A percentile compares a stretch with the other conserved stretches of the same genome.
Conservation (phyloP, 2,888 invertebrate species). For the Venustoraphidia nigricollis region DNA sequence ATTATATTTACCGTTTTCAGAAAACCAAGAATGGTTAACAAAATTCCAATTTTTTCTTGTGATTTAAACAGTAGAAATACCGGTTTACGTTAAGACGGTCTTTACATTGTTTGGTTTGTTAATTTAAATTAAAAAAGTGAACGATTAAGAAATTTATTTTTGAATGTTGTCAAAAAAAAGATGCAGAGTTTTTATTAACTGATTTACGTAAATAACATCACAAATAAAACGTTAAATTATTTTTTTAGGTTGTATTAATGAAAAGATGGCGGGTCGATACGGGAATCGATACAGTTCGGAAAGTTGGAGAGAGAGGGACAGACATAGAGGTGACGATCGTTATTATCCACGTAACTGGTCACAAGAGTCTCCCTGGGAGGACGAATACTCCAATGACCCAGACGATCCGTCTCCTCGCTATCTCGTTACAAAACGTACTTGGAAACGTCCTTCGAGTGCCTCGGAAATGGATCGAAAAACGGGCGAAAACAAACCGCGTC, state of each 20-base stretch:
- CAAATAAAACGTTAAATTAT: background rate
- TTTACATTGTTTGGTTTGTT: too few species aligned
- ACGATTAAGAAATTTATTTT: too few species aligned
- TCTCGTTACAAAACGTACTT: slow-evolving; percentile 22
- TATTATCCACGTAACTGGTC: slow-evolving; percentile 24
- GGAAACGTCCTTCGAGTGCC: slow-evolving; percentile 41
- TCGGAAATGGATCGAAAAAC: slow-evolving; percentile 36
- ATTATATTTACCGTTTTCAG: too few species aligned
- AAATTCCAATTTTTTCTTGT: too few species aligned
- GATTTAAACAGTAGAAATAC: too few species aligned
- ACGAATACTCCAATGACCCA: slow-evolving; percentile 31
- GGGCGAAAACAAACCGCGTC: slow-evolving; percentile 24
- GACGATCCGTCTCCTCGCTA: slow-evolving; percentile 21
- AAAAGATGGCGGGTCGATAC: slow-evolving; percentile 19
- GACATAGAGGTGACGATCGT: slow-evolving; percentile 29
- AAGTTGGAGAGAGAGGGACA: slow-evolving; percentile 33
- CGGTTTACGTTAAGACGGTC: too few species aligned
- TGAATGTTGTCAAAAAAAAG: too few species aligned
- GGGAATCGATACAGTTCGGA: slow-evolving; percentile 12
- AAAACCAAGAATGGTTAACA: too few species aligned
- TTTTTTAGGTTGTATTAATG: slow-evolving; percentile 31
- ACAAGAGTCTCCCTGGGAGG: slow-evolving; percentile 42
- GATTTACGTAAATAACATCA: too few species aligned
- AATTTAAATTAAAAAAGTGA: too few species aligned
- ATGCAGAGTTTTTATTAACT: too few species aligned